Percentiles rank a stretch among this genome's conserved stretches.
These are phyloP conservation scores for Parnassius mnemosyne DNA, from an alignment of 2,888 invertebrate species.

Conservation along the genomic window DNA sequence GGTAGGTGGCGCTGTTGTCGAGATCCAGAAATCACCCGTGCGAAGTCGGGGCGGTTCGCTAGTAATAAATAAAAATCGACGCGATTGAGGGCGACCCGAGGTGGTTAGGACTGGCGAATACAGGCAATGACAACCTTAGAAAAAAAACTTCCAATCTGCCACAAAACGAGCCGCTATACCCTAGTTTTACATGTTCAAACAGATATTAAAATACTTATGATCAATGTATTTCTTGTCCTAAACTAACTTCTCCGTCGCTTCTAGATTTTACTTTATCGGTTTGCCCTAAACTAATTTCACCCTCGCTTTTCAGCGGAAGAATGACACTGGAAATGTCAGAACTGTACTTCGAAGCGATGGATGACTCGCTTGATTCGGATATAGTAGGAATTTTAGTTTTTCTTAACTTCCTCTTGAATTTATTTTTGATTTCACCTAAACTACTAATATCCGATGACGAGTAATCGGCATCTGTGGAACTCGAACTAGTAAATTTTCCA, in stretches of 20 bases:
- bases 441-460: constrained; percentile 72
- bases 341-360: constrained; percentile 48
- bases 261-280: constrained; percentile 32
- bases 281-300: constrained; percentile 57
- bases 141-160: too few species aligned
- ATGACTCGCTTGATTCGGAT: constrained; percentile 58
- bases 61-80: too few species aligned
- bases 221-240: constrained; percentile 24
- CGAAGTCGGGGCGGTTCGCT: too few species aligned
- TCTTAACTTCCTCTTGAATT: constrained; percentile 44
- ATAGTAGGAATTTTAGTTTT: constrained; percentile 44
- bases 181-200: too few species aligned
- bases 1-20: too few species aligned
- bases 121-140: too few species aligned
- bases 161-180: too few species aligned
- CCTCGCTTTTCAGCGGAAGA: constrained; percentile 62
- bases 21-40: too few species aligned
- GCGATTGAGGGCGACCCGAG: too few species aligned
- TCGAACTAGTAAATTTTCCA: constrained; percentile 48
- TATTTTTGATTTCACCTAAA: constrained; percentile 62
- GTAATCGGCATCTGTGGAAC: constrained; percentile 61
- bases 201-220: too few species aligned
- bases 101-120: too few species aligned
- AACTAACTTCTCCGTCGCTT: constrained; percentile 59
- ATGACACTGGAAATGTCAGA: constrained; percentile 52